Conservation (phyloP, 2,797 vertebrate species). For the Thripadectes ignobilis region DNA sequence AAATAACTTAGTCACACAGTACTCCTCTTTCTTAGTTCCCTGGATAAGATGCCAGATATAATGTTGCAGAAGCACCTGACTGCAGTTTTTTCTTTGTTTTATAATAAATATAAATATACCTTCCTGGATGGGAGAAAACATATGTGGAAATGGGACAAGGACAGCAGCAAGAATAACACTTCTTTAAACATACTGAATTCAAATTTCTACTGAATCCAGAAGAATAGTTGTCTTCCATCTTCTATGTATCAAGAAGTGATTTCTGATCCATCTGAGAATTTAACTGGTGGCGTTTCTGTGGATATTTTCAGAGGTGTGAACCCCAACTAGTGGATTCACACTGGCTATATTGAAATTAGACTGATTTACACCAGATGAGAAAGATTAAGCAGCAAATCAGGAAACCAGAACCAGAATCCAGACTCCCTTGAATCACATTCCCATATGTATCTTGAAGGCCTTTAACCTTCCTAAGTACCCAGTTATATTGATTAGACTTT, state of each 20-base stretch:
- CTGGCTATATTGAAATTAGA: neutral
- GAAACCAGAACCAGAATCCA: neutral
- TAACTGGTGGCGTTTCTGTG: neutral
- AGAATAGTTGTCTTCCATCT: neutral
- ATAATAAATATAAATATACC: neutral
- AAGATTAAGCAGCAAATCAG: neutral
- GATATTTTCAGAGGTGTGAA: neutral
- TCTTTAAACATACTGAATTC: neutral
- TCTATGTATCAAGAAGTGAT: neutral
- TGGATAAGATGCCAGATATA: accelerated
- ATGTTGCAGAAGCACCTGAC: neutral
- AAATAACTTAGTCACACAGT: neutral
- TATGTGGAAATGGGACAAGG: neutral
- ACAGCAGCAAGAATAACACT: neutral
- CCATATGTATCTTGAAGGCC: neutral
- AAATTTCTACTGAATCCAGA: neutral
- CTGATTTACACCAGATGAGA: neutral
- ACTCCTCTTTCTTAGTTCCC: neutral
- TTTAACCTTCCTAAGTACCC: neutral
- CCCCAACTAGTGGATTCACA: neutral
- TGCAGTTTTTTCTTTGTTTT: neutral
- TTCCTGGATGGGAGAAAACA: neutral
- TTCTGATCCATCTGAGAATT: neutral
- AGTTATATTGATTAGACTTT: neutral
- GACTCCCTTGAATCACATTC: neutral